Evolutionary conservation across 2,797 vertebrate genomes (phyloP).

Genomic region (Cirrhinus molitorella): DNA sequence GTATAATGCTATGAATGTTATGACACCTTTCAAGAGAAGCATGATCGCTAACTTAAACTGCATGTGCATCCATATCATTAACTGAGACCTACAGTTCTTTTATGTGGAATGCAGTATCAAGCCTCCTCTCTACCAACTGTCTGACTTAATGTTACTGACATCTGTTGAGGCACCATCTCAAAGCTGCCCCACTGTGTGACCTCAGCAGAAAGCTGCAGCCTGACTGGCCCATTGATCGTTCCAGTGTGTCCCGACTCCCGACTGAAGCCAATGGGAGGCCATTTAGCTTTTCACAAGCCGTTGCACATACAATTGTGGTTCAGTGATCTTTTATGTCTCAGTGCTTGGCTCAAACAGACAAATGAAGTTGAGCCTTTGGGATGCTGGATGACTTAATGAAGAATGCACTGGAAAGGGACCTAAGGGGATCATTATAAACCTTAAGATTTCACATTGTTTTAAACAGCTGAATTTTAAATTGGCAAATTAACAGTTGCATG

Average conservation of each 20-base stretch:
- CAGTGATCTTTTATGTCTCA: constrained; percentile 48
- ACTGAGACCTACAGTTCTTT: not conserved
- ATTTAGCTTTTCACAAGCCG: constrained; percentile 51
- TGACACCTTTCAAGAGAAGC: not conserved
- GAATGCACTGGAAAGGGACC: not conserved
- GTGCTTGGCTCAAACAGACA: constrained; percentile 37
- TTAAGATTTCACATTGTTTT: constrained; percentile 1
- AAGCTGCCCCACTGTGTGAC: constrained; percentile 23
- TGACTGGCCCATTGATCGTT: constrained; percentile 49
- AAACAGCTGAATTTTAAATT: not conserved
- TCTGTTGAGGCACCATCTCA: constrained; percentile 24
- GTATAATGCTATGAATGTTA: not conserved
- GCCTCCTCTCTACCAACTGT: not conserved
- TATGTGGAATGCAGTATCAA: not conserved
- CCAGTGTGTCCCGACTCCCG: not conserved
- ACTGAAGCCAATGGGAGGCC: constrained; percentile 21
- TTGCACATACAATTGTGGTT: constrained; percentile 53
- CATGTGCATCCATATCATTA: not conserved
- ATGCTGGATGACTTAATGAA: constrained; percentile 6
- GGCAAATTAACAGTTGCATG: not conserved
- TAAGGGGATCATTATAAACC: constrained; percentile 6
- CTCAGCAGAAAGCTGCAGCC: constrained; percentile 2
- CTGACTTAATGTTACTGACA: constrained; percentile 21
- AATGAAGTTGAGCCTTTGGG: constrained; percentile 31
- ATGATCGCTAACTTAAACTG: not conserved